Evolutionary conservation across 2,113 vertebrate genomes (phyloP), one percentile per base, ranked within the genome.

Genomic region (Engraulis encrasicolus): DNA sequence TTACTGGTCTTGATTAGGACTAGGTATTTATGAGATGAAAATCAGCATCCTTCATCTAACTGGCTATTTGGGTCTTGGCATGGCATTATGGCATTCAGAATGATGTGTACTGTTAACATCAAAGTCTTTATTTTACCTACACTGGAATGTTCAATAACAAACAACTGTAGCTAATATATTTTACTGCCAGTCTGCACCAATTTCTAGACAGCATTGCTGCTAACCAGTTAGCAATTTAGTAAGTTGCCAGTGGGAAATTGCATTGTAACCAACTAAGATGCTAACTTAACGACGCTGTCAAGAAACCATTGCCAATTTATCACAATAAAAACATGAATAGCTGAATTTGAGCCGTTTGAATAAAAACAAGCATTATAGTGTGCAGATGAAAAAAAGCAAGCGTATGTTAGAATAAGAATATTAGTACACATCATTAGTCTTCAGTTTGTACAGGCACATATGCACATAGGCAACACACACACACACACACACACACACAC

Each of bases 91-190:
- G 27, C 31, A 3, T 31, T 15, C 9, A 71, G 15, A 71, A 71
- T 31, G 6, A 71, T 7, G 6, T 34, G 11, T 31, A 15, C 14
- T 14, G 34, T 15, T 12, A 58, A 74, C 5, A 14, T 74, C 66
- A 74, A 15, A 74, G 14, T 15, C 66, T 74, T 1, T 31, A 74
- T 34, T n/a, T n/a, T 15, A 74, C 66, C 66, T 74, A 31, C n/a
- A 66, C 1, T 66, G 66, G 66, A 74, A 74, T 74, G 66, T 74
- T 18, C 11, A 74, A 74, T 74, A 74, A 34, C n/a, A 74, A 74
- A 74, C 27, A 36, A 74, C 12, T 12, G 66, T 31, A 34, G 23
- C 31, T 34, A 34, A 74, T 74, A 31, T 6, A 27, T n/a, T 4
- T 1, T 58, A 4, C 20, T 1, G 15, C 66, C 66, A 11, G 1